These are phyloP conservation scores for Dendroctonus valens DNA, from an alignment of 1,140 invertebrate species.

Conservation along the genomic window DNA sequence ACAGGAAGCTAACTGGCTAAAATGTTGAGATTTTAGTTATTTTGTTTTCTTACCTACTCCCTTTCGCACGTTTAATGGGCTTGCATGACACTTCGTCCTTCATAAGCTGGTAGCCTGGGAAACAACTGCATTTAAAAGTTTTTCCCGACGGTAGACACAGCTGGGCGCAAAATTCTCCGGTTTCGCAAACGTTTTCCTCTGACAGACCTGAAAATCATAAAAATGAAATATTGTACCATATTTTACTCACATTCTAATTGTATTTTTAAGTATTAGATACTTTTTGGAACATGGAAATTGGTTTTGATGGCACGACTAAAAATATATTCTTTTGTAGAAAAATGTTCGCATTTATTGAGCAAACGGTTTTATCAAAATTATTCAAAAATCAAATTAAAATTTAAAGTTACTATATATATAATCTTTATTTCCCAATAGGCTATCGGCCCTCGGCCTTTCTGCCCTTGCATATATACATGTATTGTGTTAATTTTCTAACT, in stretches of 20 bases:
- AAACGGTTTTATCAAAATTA: background rate
- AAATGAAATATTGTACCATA: background rate
- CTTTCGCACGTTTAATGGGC: constrained; percentile 44
- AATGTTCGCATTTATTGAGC: background rate
- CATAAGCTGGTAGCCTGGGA: constrained; percentile 62
- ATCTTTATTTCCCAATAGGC: too few relatives aligned
- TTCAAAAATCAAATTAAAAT: background rate
- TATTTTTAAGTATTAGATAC: background rate
- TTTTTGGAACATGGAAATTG: background rate
- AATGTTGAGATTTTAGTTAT: too few relatives aligned
- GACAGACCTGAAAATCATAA: constrained; percentile 40
- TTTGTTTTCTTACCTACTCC: constrained; percentile 33
- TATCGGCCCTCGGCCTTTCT: too few relatives aligned
- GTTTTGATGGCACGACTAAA: background rate
- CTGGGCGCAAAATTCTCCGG: constrained; percentile 68
- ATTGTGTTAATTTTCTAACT: too few relatives aligned
- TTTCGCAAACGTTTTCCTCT: constrained; percentile 63
- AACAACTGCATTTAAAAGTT: constrained; percentile 74
- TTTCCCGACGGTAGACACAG: constrained; percentile 66
- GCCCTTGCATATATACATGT: too few relatives aligned
- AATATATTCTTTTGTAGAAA: background rate
- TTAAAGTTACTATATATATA: too few relatives aligned
- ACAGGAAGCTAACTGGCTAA: too few relatives aligned
- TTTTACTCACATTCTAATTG: background rate
- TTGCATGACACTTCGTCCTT: constrained; percentile 60